Conservation (phyloP, 2,797 vertebrate genomes). For the Percopsis omiscomaycus region DNA sequence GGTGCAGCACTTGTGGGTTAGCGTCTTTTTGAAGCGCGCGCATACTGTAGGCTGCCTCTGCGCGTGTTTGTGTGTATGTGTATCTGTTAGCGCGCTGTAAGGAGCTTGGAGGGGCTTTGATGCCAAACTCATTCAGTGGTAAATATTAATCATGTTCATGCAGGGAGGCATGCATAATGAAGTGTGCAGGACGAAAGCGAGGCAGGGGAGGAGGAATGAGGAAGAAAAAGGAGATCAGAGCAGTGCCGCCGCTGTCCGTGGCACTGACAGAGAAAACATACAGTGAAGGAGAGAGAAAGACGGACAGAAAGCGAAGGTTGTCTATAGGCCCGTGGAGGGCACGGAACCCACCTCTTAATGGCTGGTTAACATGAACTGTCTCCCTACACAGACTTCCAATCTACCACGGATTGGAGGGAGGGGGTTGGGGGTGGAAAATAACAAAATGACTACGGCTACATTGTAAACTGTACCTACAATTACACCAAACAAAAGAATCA, state of each 20-base stretch:
- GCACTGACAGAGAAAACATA: conserved; percentile 18
- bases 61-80: conserved; percentile 8
- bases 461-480: no score
- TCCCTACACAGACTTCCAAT: no score
- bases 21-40: conserved; percentile 19
- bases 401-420: no score
- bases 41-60: conserved; percentile 6
- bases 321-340: conserved; percentile 13
- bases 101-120: conserved; percentile 50
- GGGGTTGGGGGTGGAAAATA: no score
- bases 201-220: conserved; percentile 16
- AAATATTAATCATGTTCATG: conserved; percentile 65
- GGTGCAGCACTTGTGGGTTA: conserved; percentile 24
- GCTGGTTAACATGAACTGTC: no score
- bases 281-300: not conserved
- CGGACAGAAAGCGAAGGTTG: not conserved
- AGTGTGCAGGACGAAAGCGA: conserved; percentile 32
- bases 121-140: conserved; percentile 54
- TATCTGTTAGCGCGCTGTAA: conserved; percentile 27
- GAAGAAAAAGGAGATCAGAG: conserved; percentile 33
- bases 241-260: conserved; percentile 35
- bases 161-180: conserved; percentile 56
- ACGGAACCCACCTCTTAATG: not conserved
- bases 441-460: no score
- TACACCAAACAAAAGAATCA: no score